Evolutionary conservation across 2,888 invertebrate species (phyloP).

Genomic region (Boloria euphrosyne): DNA sequence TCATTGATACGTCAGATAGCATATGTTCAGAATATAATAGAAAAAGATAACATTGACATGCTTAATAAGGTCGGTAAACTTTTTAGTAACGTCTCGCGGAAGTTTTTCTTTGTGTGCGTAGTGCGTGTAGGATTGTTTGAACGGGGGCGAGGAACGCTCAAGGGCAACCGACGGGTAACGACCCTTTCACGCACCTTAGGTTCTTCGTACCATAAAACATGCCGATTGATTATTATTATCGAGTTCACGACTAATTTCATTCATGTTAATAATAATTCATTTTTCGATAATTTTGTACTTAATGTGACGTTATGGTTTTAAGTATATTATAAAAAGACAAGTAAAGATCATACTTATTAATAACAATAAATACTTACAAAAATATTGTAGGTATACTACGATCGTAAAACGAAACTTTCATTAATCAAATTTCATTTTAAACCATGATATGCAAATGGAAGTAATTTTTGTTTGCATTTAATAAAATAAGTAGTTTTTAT

Average conservation of each 20-base stretch:
- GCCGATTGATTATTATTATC: slow-evolving; percentile 14
- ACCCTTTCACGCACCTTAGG: slow-evolving; percentile 55
- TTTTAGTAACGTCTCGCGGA: slow-evolving; percentile 56
- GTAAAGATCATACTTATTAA: no score
- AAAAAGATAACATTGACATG: slow-evolving; percentile 35
- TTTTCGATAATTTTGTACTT: background rate
- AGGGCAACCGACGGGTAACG: slow-evolving; percentile 72
- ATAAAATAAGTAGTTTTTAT: no score
- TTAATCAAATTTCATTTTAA: no score
- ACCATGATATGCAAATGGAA: no score
- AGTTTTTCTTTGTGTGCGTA: slow-evolving; percentile 48
- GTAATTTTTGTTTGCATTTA: no score
- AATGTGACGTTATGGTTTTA: background rate
- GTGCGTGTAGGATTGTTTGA: slow-evolving; percentile 42
- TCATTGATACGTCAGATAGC: background rate
- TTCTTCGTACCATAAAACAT: slow-evolving; percentile 26
- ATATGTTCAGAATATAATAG: slow-evolving; percentile 16
- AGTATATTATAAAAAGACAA: no score
- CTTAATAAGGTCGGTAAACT: slow-evolving; percentile 60
- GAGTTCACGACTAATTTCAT: background rate
- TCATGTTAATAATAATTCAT: background rate
- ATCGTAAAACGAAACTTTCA: no score
- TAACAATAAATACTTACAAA: no score
- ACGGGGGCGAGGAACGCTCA: slow-evolving; percentile 73
- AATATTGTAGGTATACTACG: no score